Conservation (phyloP, 2,888 invertebrate species). For the Apodemia zela region DNA sequence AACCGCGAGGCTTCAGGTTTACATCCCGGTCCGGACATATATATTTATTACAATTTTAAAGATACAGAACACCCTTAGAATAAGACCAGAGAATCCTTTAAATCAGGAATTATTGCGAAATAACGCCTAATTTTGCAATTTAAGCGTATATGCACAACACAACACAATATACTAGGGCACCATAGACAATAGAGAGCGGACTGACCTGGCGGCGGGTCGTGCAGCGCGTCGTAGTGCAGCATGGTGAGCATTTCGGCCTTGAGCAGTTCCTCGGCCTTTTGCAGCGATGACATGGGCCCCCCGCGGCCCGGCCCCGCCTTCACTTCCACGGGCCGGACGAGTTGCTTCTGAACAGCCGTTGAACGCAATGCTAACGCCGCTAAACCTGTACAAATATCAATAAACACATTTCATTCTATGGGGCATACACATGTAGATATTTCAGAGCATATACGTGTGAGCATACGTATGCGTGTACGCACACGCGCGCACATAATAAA, state of each 20-base stretch:
- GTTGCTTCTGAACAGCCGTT: slow-evolving; percentile 90
- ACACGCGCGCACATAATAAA: too few species aligned
- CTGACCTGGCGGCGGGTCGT: slow-evolving; percentile 83
- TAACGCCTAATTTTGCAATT: too few species aligned
- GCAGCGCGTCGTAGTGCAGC: slow-evolving; percentile 93
- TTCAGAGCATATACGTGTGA: too few species aligned
- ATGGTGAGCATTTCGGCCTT: slow-evolving; percentile 98
- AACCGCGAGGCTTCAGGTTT: too few species aligned
- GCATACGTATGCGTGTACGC: too few species aligned
- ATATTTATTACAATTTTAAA: slow-evolving; percentile 29
- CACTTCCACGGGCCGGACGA: slow-evolving; percentile 92
- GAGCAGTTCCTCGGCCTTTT: slow-evolving; percentile 97
- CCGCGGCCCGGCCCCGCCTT: slow-evolving; percentile 89
- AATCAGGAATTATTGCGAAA: too few species aligned
- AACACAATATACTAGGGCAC: neutral
- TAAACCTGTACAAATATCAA: slow-evolving; percentile 37
- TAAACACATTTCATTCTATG: neutral
- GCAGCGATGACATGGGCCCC: slow-evolving; percentile 90
- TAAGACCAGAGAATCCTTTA: too few species aligned
- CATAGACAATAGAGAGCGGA: neutral
- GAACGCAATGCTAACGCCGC: slow-evolving; percentile 84
- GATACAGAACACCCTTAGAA: too few species aligned
- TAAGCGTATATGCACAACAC: too few species aligned
- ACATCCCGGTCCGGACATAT: too few species aligned
- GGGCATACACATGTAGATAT: too few species aligned